A percentile compares a stretch with the other conserved stretches of the same genome.
Conservation (phyloP, 2,113 vertebrate species). For the Nothoprocta pentlandii region DNA sequence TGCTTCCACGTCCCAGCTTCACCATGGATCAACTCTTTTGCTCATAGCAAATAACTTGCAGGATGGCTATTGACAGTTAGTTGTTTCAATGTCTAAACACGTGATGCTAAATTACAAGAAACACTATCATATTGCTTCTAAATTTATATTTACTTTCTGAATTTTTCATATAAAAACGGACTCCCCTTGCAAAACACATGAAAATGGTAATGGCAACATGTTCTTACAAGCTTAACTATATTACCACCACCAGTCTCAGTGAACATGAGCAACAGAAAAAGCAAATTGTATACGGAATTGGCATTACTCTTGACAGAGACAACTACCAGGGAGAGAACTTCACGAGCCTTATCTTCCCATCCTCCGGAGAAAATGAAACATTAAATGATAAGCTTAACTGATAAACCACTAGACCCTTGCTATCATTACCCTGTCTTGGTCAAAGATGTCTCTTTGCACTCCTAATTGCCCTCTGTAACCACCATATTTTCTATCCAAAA, state of each 20-base stretch:
- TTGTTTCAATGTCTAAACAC: rapidly evolving
- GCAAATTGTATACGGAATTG: not conserved
- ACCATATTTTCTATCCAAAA: not conserved
- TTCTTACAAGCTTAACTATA: not conserved
- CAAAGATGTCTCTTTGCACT: not conserved
- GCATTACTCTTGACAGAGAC: not conserved
- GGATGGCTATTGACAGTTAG: rapidly evolving
- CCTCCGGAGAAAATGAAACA: not conserved
- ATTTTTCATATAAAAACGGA: not conserved
- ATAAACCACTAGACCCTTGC: not conserved
- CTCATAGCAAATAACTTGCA: not conserved
- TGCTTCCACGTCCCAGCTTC: not conserved
- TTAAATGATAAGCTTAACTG: not conserved
- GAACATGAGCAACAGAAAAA: not conserved
- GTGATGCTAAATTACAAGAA: not conserved
- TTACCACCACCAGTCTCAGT: not conserved
- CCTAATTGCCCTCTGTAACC: not conserved
- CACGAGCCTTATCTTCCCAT: not conserved
- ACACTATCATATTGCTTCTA: not conserved
- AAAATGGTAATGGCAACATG: not conserved
- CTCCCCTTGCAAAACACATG: not conserved
- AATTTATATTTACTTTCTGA: not conserved
- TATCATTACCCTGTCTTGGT: not conserved
- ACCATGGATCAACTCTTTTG: not conserved
- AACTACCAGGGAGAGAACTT: not conserved